These are phyloP conservation scores for Sphenodon punctatus DNA, from an alignment of 2,797 vertebrate genomes.

Conservation along the genomic window DNA sequence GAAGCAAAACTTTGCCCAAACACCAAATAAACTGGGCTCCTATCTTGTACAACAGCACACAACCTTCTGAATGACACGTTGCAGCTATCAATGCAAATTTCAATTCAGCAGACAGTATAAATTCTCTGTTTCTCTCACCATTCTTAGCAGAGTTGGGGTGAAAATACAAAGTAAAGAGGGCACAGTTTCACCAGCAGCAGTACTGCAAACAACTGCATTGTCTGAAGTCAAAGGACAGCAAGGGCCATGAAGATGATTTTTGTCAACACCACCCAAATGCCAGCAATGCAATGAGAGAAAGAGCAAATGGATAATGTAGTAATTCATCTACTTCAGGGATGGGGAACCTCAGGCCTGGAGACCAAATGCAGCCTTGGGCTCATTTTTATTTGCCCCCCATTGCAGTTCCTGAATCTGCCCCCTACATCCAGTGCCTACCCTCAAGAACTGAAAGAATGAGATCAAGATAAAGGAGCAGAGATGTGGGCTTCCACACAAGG, in stretches of 20 bases:
- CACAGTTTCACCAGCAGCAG: not conserved
- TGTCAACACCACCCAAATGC: not conserved
- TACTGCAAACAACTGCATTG: not conserved
- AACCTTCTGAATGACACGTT: not conserved
- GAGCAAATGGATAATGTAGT: too few relatives aligned
- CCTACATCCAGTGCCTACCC: too few relatives aligned
- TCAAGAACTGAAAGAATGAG: too few relatives aligned
- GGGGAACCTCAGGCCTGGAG: too few relatives aligned
- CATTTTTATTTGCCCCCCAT: too few relatives aligned
- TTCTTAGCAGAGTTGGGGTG: not conserved
- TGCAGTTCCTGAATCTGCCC: too few relatives aligned
- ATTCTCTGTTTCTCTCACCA: not conserved
- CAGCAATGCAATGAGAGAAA: not conserved
- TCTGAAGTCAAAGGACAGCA: not conserved
- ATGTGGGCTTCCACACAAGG: too few relatives aligned
- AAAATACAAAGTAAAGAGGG: not conserved
- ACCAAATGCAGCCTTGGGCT: too few relatives aligned
- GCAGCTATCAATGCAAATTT: not conserved
- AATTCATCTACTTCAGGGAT: too few relatives aligned
- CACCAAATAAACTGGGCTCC: not conserved
- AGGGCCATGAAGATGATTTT: not conserved
- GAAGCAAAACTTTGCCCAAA: constrained; percentile 1
- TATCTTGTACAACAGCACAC: not conserved
- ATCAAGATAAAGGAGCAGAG: too few relatives aligned
- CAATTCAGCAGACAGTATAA: not conserved